These are phyloP conservation scores for Cephus runcator DNA, from an alignment of 2,888 invertebrate genomes.

Conservation along the genomic window DNA sequence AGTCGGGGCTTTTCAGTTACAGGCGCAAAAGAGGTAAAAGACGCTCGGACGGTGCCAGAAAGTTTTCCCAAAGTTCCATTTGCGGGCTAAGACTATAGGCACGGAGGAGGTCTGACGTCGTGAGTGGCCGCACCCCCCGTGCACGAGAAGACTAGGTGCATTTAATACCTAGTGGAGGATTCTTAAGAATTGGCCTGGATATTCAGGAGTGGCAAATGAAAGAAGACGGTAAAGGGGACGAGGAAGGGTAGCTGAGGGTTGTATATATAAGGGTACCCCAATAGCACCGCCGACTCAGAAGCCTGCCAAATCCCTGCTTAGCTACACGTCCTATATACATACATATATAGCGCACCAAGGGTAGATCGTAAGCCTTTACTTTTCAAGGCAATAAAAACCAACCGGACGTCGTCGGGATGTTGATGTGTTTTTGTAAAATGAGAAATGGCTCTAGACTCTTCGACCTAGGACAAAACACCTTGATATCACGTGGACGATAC, in stretches of 20 bases:
- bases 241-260: not conserved
- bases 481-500: not conserved
- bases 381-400: not conserved
- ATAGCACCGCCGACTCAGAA: not conserved
- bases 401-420: not conserved
- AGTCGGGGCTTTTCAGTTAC: not conserved
- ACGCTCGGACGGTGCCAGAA: constrained; percentile 49
- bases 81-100: constrained; percentile 41
- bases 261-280: not conserved
- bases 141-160: constrained; percentile 22
- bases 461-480: not conserved
- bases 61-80: constrained; percentile 59
- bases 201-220: constrained; percentile 2
- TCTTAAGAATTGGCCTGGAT: constrained; percentile 56
- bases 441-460: not conserved
- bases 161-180: constrained; percentile 51
- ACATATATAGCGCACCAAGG: not conserved
- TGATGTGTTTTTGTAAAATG: not conserved
- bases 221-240: not conserved
- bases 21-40: constrained; percentile 16
- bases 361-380: not conserved
- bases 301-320: constrained; percentile 1
- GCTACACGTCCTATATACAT: not conserved
- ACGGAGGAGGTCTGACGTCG: constrained; percentile 18
- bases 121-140: not conserved